A percentile compares a stretch with the other conserved stretches of the same genome.
phyloP scores from a whole-genome alignment of 2,797 vertebrate genomes.

The Rhadinocentrus ornatus region DNA sequence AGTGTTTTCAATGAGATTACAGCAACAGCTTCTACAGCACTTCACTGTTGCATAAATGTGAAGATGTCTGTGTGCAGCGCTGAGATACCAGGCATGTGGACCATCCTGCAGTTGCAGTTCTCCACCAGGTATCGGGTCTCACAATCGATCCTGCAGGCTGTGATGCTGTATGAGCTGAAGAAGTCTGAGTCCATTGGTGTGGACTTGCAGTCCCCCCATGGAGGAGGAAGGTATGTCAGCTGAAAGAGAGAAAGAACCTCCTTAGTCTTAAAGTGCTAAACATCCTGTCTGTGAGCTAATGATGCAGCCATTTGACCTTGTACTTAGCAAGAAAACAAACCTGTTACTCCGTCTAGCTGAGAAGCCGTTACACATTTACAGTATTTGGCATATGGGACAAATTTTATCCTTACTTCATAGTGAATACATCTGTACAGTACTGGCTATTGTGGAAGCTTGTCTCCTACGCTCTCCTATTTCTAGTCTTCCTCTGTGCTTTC shows the following conservation, averaged over 20 bases:
- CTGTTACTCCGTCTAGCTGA: constrained; percentile 21
- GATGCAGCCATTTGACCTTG: constrained; percentile 27
- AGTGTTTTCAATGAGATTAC: constrained; percentile 12
- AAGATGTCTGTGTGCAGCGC: constrained; percentile 6
- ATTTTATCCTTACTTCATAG: constrained; percentile 18
- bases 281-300: constrained; percentile 6
- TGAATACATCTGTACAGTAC: constrained; percentile 35
- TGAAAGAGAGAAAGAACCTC: constrained; percentile 61
- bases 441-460: constrained; percentile 43
- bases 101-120: constrained; percentile 99
- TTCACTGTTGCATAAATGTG: constrained; percentile 1
- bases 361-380: constrained; percentile 32
- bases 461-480: constrained; percentile 58
- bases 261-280: constrained; percentile 22
- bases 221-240: constrained; percentile 96
- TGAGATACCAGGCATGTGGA: constrained; percentile 95
- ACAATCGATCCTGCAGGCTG: constrained; percentile 96
- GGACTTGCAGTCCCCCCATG: constrained; percentile 96
- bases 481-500: constrained; percentile 38
- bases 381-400: constrained; percentile 32
- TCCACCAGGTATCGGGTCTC: constrained; percentile 98
- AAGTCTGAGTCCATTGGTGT: constrained; percentile 93
- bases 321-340: constrained; percentile 28
- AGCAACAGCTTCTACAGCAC: neutral
- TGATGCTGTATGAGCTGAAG: constrained; percentile 96